Evolutionary conservation across 2,888 invertebrate genomes (phyloP).

Genomic region (Serrognathus titanus): DNA sequence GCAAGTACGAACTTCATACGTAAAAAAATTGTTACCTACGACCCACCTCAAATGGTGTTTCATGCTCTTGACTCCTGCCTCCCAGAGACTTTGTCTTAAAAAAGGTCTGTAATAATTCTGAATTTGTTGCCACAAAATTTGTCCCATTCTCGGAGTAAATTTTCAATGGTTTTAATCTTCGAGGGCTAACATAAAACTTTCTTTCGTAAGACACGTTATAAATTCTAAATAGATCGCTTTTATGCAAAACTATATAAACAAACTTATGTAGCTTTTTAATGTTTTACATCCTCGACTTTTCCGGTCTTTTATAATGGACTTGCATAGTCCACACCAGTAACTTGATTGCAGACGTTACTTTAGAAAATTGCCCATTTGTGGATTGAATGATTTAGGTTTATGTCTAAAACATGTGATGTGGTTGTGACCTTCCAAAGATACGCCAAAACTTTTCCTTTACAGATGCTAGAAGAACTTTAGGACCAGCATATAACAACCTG

Average conservation of each 20-base stretch:
- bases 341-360: conserved; percentile 1
- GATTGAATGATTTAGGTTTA: too few relatives aligned
- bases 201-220: conserved; percentile 19
- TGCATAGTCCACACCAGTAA: conserved; percentile 24
- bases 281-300: conserved; percentile 9
- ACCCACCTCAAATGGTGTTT: conserved; percentile 28
- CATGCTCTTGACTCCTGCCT: conserved; percentile 28
- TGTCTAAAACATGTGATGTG: conserved; percentile 16
- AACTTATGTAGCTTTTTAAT: conserved; percentile 21
- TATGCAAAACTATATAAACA: conserved; percentile 25
- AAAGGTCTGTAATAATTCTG: not conserved
- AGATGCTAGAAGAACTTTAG: conserved; percentile 17
- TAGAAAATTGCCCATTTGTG: conserved; percentile 4
- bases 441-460: conserved; percentile 9
- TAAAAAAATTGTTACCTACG: not conserved
- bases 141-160: conserved; percentile 21
- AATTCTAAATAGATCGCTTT: conserved; percentile 26
- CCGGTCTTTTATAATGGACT: conserved; percentile 16
- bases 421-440: conserved; percentile 15
- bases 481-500: conserved; percentile 13
- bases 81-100: conserved; percentile 23
- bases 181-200: conserved; percentile 20
- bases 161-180: conserved; percentile 15
- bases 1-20: conserved; percentile 28
- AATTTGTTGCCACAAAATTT: conserved; percentile 15